Percentiles rank a stretch among this genome's conserved stretches.
phyloP scores from a whole-genome alignment of 2,797 vertebrate genomes.

The Falco cherrug region DNA sequence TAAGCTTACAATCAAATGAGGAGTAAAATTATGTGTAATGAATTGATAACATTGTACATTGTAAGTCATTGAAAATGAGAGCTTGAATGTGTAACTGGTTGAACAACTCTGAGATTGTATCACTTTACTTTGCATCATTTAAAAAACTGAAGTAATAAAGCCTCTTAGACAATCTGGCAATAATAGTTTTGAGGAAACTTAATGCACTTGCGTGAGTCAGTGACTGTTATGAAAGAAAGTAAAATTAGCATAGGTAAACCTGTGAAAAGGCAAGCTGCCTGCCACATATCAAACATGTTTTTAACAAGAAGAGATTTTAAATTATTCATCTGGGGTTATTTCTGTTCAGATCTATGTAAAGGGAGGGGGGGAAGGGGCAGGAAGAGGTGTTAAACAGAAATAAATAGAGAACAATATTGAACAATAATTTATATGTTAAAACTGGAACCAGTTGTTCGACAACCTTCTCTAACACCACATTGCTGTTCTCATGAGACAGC shows the following conservation, averaged over 20 bases:
- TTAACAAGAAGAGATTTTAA: neutral
- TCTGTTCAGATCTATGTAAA: neutral
- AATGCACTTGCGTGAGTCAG: neutral
- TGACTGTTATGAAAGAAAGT: neutral
- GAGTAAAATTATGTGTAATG: neutral
- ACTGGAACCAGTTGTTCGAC: neutral
- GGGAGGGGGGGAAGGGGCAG: too few species aligned
- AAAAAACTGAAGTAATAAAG: neutral
- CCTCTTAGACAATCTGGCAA: neutral
- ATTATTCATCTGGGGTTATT: neutral
- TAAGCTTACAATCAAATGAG: neutral
- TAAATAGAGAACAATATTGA: neutral
- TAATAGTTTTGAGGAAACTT: neutral
- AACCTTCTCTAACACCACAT: neutral
- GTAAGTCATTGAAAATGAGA: neutral
- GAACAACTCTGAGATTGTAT: neutral
- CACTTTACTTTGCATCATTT: neutral
- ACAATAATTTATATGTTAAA: neutral
- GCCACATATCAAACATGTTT: neutral
- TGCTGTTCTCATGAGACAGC: fast-evolving
- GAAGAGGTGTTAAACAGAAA: neutral
- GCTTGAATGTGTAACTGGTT: neutral
- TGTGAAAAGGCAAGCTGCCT: neutral
- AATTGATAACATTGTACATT: neutral
- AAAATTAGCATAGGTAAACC: neutral